Base-by-base conservation (phyloP, 2,888 invertebrate genomes). In the Anoplius nigerrimus region DNA sequence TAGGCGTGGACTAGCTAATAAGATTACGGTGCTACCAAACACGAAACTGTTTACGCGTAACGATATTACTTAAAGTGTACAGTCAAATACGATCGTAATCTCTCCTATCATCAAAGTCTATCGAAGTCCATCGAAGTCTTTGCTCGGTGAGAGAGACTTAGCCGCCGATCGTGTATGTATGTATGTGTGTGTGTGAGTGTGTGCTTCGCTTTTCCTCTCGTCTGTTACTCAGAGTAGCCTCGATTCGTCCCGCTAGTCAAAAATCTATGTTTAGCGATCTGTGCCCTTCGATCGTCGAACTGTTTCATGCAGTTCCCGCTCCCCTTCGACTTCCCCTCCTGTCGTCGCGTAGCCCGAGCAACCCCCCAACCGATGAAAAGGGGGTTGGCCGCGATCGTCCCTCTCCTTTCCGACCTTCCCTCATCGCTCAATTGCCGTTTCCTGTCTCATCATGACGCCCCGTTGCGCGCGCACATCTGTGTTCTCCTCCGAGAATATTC, bases 1-100 rank as follows among this genome's bases (percentile, higher is more conserved):
- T 79, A 81, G 82, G 79, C 79, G 73, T 84, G 79, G 85, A 86
- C 86, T 84, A 86, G 84, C 82, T 84, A 80, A 77, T 81, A 80
- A 79, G 75, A 83, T 79, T 82, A 81, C 79, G 71, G 78, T 75
- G 80, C 80, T 84, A 83, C 81, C 72, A 83, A 83, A 48, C 78
- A 82, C 74, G 80, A 83, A 79, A 82, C 72, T 75, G 56, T 74
- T 72, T 59, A 74, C 69, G 68, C 68, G 66, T 67, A 71, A 72
- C 54, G 65, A 68, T 77, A 79, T 74, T 76, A 80, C 69, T 76
- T 78, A 71, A 78, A 79, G 72, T 82, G 71, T 80, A 84, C 76
- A 81, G 72, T 82, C 74, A 75, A 78, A 82, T 78, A 78, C 78
- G 68, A 72, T 76, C 18, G 8, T 24, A 52, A n/a, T 3, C 52